A percentile compares a stretch with the other conserved stretches of the same genome.
Evolutionary conservation across 2,113 vertebrate genomes (phyloP).

Genomic region (Phrynosoma platyrhinos): DNA sequence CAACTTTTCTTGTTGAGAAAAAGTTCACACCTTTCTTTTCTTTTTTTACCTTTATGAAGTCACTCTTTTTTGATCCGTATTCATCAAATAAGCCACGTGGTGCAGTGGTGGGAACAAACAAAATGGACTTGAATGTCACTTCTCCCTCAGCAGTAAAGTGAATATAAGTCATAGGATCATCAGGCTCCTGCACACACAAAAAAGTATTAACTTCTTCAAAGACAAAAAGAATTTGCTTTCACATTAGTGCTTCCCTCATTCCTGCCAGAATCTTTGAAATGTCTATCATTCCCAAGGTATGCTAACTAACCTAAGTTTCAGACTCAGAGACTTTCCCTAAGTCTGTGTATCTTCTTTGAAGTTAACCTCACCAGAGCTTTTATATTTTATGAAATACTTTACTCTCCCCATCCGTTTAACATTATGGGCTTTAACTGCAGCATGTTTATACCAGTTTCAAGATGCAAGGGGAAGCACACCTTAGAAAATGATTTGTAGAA

Average conservation of each 20-base stretch:
- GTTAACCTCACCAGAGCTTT: background rate
- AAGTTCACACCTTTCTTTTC: background rate
- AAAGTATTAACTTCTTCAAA: background rate
- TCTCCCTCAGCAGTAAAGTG: slow-evolving; percentile 99
- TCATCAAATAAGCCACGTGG: slow-evolving; percentile 97
- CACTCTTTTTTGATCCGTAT: slow-evolving; percentile 98
- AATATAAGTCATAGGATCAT: slow-evolving; percentile 92
- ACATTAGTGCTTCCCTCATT: background rate
- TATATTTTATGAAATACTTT: background rate
- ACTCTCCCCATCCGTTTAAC: background rate
- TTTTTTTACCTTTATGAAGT: slow-evolving; percentile 92
- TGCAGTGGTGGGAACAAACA: slow-evolving; percentile 93
- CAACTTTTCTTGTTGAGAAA: background rate
- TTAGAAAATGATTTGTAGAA: slow-evolving; percentile 99
- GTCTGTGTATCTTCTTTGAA: background rate
- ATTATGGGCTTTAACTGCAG: background rate
- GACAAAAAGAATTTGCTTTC: background rate
- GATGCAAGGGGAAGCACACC: slow-evolving; percentile 70
- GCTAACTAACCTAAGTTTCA: background rate
- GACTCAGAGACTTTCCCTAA: background rate
- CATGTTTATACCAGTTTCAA: background rate
- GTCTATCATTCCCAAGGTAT: background rate
- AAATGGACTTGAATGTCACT: slow-evolving; percentile 97
- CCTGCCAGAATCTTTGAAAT: background rate
- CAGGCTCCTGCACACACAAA: slow-evolving; percentile 82